Conservation (phyloP, 2,113 vertebrate species). For the Tricholaema leucomelas region DNA sequence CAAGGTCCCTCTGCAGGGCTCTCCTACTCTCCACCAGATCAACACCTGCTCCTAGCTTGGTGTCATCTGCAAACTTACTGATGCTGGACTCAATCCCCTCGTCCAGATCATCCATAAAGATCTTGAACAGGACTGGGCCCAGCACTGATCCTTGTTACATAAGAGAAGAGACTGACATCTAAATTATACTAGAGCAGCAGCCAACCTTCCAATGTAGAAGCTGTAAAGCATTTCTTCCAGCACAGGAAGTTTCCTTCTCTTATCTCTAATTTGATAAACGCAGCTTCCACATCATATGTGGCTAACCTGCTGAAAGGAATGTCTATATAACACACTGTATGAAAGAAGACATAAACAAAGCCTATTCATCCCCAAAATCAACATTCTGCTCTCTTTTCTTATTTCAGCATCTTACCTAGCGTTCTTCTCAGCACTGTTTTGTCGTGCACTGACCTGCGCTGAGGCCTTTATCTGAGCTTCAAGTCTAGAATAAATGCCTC, state of each 20-base stretch:
- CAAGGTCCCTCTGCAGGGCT: too few relatives aligned
- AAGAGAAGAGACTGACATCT: neutral
- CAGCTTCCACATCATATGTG: neutral
- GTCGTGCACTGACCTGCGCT: slow-evolving; percentile 77
- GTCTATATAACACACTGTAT: too few relatives aligned
- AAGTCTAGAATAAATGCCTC: slow-evolving; percentile 90
- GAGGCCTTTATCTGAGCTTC: slow-evolving; percentile 89
- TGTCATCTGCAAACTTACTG: too few relatives aligned
- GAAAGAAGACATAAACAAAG: neutral
- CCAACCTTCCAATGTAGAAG: neutral
- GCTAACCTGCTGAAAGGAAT: neutral
- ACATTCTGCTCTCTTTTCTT: neutral
- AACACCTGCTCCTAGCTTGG: too few relatives aligned
- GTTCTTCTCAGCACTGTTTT: slow-evolving; percentile 84
- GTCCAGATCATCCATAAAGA: too few relatives aligned
- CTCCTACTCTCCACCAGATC: too few relatives aligned
- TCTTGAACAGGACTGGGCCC: too few relatives aligned
- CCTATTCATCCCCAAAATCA: neutral
- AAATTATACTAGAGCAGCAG: neutral
- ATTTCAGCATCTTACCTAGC: slow-evolving; percentile 66
- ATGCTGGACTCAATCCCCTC: too few relatives aligned
- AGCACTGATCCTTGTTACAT: too few relatives aligned
- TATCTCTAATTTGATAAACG: neutral
- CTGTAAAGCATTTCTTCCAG: neutral
- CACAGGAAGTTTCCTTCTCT: neutral